Base-by-base conservation (phyloP, 2,113 vertebrate genomes). In the Amphiprion percula region DNA sequence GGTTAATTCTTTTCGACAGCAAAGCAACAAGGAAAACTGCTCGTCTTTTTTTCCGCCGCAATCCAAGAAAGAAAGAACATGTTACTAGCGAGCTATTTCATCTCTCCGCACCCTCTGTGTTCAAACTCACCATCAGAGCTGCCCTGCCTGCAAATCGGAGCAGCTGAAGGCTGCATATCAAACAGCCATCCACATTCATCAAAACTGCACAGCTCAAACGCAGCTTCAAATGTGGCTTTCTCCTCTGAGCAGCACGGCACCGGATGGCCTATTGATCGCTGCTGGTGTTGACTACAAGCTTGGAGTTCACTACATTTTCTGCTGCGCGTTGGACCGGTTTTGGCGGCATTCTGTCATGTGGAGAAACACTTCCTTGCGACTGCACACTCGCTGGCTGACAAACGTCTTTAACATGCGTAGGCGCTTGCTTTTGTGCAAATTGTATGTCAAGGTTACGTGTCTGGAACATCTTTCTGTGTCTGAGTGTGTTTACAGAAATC, bases 111-210 rank as follows among this genome's bases (percentile, higher is more conserved):
- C 26, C 21, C 23, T 23, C 24, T 3, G 62, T 64, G 68, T 77
- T 83, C 68, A 77, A 58, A 79, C 83, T 61, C 37, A 17, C 33
- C 78, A 30, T 68, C 83, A 79, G 15, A 69, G 83, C 65, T 26
- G 47, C 54, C 84, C 68, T 5, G 72, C 47, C 12, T 10, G 53
- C 49, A 44, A 49, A 60, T 85, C 81, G 46, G 14, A 70, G 74
- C 26, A 3, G 28, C 81, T 75, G 85, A 76, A 24, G 54, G 73
- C 78, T 73, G 78, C 82, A 82, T 73, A 91, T 92, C 87, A 88
- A 89, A 88, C 86, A 28, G n/a, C 28, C 8, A 15, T 80, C 62
- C 52, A 10, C 68, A 8, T 39, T 72, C 83, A 81, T 90, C 86
- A 87, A 49, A 84, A 23, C 69, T 11, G 44, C 55, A 17, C 56